These are phyloP conservation scores for Arctocebus calabarensis DNA, from an alignment of 2,797 vertebrate genomes.

Conservation along the genomic window DNA sequence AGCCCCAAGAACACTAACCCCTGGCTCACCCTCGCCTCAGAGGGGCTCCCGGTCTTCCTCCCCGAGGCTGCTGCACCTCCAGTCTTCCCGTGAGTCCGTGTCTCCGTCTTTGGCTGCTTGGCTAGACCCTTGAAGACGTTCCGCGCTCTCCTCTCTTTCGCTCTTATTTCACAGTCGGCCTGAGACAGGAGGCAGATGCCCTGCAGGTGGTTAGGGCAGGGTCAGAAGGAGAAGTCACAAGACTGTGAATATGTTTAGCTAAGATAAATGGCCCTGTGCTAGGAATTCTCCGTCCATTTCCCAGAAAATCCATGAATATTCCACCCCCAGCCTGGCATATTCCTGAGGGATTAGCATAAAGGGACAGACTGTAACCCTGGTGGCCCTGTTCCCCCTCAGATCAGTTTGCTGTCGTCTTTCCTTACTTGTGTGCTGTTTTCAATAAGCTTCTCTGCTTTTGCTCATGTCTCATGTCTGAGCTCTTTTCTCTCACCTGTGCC, in stretches of 20 bases:
- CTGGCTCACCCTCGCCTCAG: rapidly evolving
- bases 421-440: background rate
- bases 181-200: background rate
- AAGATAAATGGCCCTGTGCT: background rate
- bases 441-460: background rate
- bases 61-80: rapidly evolving
- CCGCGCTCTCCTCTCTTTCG: background rate
- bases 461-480: background rate
- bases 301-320: background rate
- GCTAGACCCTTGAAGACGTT: too few relatives aligned
- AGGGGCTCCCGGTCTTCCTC: background rate
- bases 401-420: background rate
- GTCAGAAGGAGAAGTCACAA: background rate
- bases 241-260: background rate
- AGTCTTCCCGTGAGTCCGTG: rapidly evolving
- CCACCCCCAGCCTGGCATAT: background rate
- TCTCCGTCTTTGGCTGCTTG: background rate
- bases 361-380: background rate
- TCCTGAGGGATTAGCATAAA: background rate
- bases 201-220: too few relatives aligned
- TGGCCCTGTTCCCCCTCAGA: background rate
- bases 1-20: rapidly evolving
- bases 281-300: too few relatives aligned
- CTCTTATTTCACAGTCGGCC: background rate
- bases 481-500: background rate